Evolutionary conservation across 2,888 invertebrate genomes (phyloP).

Genomic region (Aspidiotus destructor): DNA sequence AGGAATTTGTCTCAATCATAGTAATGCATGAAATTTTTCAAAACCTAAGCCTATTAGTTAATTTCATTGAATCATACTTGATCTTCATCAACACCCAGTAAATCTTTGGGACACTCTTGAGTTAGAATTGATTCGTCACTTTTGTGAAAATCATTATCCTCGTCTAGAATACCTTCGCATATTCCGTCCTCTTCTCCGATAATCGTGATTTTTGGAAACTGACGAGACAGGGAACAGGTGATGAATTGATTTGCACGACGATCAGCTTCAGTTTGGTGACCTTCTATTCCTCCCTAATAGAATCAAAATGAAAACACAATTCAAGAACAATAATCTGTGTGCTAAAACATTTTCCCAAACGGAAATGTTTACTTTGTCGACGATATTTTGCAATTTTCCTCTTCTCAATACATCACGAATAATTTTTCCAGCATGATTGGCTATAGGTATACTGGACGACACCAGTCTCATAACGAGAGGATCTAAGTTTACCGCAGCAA

Average conservation of each 20-base stretch:
- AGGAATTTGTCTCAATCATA: no score
- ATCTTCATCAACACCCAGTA: conserved; percentile 41
- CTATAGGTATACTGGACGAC: conserved; percentile 68
- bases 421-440: conserved; percentile 75
- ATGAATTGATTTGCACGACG: conserved; percentile 90
- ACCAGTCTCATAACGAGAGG: conserved; percentile 62
- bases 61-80: conserved; percentile 28
- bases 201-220: conserved; percentile 73
- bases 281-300: conserved; percentile 69
- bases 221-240: conserved; percentile 68
- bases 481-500: no score
- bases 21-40: neutral
- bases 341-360: no score
- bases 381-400: conserved; percentile 73
- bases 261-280: conserved; percentile 97
- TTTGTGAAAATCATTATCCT: conserved; percentile 46
- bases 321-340: no score
- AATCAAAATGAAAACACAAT: conserved; percentile 17
- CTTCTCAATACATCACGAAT: conserved; percentile 81
- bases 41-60: no score
- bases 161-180: conserved; percentile 34
- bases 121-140: conserved; percentile 57
- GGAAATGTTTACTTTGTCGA: conserved; percentile 65
- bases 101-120: conserved; percentile 57
- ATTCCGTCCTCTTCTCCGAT: conserved; percentile 78